Percentiles rank a stretch among this genome's conserved stretches.
These are phyloP conservation scores for Ormyrus nitidulus DNA, from an alignment of 2,888 invertebrate species.

Conservation along the genomic window DNA sequence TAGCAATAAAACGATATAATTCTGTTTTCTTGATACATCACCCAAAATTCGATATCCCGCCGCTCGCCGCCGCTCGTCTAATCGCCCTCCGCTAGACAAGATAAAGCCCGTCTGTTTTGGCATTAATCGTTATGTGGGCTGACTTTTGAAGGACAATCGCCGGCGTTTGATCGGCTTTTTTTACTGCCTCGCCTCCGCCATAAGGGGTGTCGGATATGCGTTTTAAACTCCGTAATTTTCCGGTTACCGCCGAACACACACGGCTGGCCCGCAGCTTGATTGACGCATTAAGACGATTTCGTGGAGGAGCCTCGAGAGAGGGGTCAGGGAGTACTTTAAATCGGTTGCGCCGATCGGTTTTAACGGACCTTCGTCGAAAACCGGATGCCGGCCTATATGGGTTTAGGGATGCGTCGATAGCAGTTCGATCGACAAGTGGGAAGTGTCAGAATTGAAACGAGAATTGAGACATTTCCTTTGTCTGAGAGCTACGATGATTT, in stretches of 20 bases:
- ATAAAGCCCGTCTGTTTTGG: not conserved
- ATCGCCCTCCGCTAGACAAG: not conserved
- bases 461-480: slow-evolving; percentile 25
- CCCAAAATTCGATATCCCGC: too few relatives aligned
- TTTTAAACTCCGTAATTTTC: slow-evolving; percentile 46
- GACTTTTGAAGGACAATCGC: slow-evolving; percentile 63
- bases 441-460: slow-evolving; percentile 2
- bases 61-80: not conserved
- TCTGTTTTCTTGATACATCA: too few relatives aligned
- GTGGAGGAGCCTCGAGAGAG: not conserved
- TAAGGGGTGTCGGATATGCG: slow-evolving; percentile 7
- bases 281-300: slow-evolving; percentile 52
- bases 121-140: slow-evolving; percentile 55
- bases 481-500: not conserved
- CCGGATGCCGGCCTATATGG: slow-evolving; percentile 22
- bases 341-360: slow-evolving; percentile 19
- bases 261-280: slow-evolving; percentile 36
- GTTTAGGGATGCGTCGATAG: not conserved
- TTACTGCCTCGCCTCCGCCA: not conserved
- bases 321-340: slow-evolving; percentile 8
- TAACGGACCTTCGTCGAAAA: slow-evolving; percentile 10
- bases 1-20: too few relatives aligned
- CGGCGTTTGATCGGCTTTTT: slow-evolving; percentile 22
- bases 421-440: slow-evolving; percentile 32
- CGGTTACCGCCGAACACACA: slow-evolving; percentile 34